Base-by-base conservation (phyloP, 2,888 invertebrate species). In the Cryptus armator region DNA sequence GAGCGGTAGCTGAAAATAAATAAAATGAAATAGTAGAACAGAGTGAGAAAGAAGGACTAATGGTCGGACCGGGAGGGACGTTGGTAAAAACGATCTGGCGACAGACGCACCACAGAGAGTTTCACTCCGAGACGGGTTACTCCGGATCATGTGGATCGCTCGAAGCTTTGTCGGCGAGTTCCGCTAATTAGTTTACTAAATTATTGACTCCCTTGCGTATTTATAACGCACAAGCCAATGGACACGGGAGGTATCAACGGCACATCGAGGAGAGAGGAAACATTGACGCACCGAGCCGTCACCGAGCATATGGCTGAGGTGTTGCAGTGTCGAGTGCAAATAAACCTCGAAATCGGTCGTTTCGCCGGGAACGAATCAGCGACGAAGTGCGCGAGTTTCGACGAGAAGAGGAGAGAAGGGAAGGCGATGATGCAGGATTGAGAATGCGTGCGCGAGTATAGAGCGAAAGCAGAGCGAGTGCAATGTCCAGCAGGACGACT, bases 151-250 rank as follows among this genome's bases (percentile, higher is more conserved):
- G 89, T 1, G 90, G 91, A 91, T 91, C 89, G 89, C 46, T 80
- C 48, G 56, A 37, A 70, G 91, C 93, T 93, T 93, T 93, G 93
- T 93, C 93, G 93, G 93, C 93, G 89, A 90, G 83, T 87, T 89
- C 37, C 90, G 93, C 93, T 93, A 93, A 93, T 93, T 93, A 93
- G 93, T 93, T 93, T 93, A 93, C 93, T 92, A 93, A 93, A 92
- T 93, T 93, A 93, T 93, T 92, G 93, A 92, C 91, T 90, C 89
- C 87, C 87, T 86, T 86, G 87, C 88, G 90, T 91, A 90, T 92
- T 90, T 90, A 89, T 90, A 87, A 88, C 86, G 37, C 86, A 88
- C 88, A 83, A 84, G 68, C 32, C 67, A 32, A 32, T 46, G 44
- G 72, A 72, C 48, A 16, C 37, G 24, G 59, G 37, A 37, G 37